These are phyloP conservation scores for Pseudococcus jackbeardsleyi DNA, from an alignment of 2,888 invertebrate species.

Conservation along the genomic window DNA sequence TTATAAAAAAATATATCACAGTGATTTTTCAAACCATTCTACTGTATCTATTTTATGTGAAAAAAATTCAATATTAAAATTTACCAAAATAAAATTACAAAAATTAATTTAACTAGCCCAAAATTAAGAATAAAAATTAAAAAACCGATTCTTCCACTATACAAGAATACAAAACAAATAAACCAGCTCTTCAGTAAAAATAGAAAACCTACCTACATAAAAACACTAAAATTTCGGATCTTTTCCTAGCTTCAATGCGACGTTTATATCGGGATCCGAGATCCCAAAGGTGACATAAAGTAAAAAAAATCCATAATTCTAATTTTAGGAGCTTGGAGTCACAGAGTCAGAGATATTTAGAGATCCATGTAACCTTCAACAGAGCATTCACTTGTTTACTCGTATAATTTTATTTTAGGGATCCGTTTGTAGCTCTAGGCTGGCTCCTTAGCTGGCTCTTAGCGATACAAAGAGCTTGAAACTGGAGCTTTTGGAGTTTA, in stretches of 20 bases:
- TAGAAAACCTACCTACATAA: not conserved
- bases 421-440: not conserved
- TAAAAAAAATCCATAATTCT: not conserved
- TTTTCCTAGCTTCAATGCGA: not conserved
- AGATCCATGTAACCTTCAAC: not conserved
- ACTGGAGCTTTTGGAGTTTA: not conserved
- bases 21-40: too few relatives aligned
- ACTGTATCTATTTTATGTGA: too few relatives aligned
- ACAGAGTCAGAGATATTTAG: not conserved
- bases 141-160: too few relatives aligned
- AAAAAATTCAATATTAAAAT: too few relatives aligned
- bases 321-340: constrained; percentile 4
- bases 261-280: not conserved
- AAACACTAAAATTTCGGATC: not conserved
- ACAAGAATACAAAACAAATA: too few relatives aligned
- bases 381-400: not conserved
- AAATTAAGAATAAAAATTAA: too few relatives aligned
- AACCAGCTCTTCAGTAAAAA: not conserved
- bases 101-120: too few relatives aligned
- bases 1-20: too few relatives aligned
- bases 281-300: not conserved
- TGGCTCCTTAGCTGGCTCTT: constrained; percentile 31
- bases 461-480: not conserved
- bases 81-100: too few relatives aligned
- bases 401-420: not conserved